Evolutionary conservation across 2,797 vertebrate genomes (phyloP), one percentile per base, ranked within the genome.

Genomic region (Vireo griseus): DNA sequence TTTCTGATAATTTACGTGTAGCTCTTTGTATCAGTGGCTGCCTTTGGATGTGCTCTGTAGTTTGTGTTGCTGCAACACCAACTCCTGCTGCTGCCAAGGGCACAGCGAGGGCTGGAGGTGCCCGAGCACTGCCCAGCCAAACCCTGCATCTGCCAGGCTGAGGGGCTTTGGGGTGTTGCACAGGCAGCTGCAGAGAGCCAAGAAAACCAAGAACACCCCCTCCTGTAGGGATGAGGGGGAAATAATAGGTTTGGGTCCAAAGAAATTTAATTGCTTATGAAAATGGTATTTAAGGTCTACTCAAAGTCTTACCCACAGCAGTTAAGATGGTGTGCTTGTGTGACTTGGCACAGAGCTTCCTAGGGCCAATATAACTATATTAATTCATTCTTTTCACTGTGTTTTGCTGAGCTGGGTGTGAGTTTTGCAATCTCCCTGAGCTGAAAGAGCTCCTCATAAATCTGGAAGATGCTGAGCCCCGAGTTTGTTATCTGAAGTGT

Each of bases 241-340:
- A 15, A 11, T 39, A 33, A 39, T 21, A 62, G 11, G 31, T 73
- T 72, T 31, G 24, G 13, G 13, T 47, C 19, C 40, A 33, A 20
- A 59, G 25, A 59, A 51, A 8, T 62, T 2, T 0, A 52, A 10
- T 40, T 62, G 8, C 15, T 63, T n/a, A 26, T 8, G 14, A 15
- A 81, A 65, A 12, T 13, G 6, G 2, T 35, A 1, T n/a, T 63
- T 42, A 0, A 50, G 48, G 35, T 33, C 29, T 19, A 1, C 11
- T 54, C 39, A 1, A 21, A 58, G 61, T 39, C 55, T 50, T 66
- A 22, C 11, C 20, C 19, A 37, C 9, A 37, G 35, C 50, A 37
- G 29, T 26, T 63, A 29, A 40, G 40, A 2, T 4, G 8, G 48
- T n/a, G 3, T 62, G 59, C 28, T 8, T 0, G 0, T 44, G 31